These are phyloP conservation scores for Darevskia nairensis DNA, from an alignment of 2,797 vertebrate genomes.

Conservation along the genomic window DNA sequence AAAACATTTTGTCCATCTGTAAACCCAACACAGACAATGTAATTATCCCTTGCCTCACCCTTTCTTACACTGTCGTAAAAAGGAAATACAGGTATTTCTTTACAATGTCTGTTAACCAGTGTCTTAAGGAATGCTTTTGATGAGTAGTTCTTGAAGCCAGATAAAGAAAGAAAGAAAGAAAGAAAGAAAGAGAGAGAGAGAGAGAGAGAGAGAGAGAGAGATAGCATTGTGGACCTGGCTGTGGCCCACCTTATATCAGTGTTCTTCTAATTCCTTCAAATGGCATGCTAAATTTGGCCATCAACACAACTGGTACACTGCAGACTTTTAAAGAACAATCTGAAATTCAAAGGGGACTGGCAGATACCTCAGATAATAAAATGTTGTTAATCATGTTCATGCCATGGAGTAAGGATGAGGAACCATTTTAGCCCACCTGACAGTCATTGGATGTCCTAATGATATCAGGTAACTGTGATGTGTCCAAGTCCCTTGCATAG, in stretches of 20 bases:
- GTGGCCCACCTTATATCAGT: neutral
- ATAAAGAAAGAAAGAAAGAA: neutral
- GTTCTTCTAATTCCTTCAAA: neutral
- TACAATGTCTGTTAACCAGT: neutral
- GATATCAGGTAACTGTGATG: too few relatives aligned
- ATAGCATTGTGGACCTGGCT: neutral
- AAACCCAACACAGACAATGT: slow-evolving; percentile 45
- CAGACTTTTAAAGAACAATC: neutral
- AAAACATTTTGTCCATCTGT: slow-evolving; percentile 35
- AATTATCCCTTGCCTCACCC: slow-evolving; percentile 58
- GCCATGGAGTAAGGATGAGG: too few relatives aligned
- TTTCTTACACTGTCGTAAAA: slow-evolving; percentile 5
- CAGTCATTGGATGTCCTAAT: too few relatives aligned
- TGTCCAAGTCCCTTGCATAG: too few relatives aligned
- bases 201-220: too few relatives aligned
- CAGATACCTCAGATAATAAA: neutral
- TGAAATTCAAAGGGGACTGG: neutral
- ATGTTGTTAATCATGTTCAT: neutral
- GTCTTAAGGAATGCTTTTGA: slow-evolving; percentile 21
- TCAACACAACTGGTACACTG: neutral
- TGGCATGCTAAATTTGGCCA: neutral
- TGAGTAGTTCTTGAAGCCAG: neutral
- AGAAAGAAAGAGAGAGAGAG: too few relatives aligned
- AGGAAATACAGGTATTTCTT: slow-evolving; percentile 1
- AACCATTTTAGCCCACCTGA: too few relatives aligned